A percentile compares a stretch with the other conserved stretches of the same genome.
Evolutionary conservation across 2,888 invertebrate species (phyloP).

Genomic region (Molorchus minor): DNA sequence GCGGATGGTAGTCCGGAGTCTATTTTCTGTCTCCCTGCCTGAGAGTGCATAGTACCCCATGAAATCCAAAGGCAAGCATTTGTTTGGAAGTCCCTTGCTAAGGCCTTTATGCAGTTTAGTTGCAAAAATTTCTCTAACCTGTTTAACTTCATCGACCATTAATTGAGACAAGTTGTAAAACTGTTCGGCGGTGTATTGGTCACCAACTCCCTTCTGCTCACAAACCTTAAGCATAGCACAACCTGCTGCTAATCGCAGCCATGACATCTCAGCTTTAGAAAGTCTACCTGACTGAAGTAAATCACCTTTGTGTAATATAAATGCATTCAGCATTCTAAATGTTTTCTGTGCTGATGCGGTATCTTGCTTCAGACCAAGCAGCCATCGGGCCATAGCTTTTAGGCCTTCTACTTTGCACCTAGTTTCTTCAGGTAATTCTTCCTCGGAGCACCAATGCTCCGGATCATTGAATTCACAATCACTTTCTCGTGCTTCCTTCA

Average conservation of each 20-base stretch:
- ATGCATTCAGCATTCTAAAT: constrained; percentile 92
- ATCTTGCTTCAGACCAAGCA: constrained; percentile 89
- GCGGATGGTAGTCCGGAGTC: constrained; percentile 73
- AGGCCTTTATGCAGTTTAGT: constrained; percentile 84
- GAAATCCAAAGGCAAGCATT: constrained; percentile 94
- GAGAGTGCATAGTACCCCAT: constrained; percentile 83
- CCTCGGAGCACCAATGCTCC: constrained; percentile 81
- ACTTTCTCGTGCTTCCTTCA: constrained; percentile 74
- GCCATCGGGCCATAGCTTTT: constrained; percentile 96
- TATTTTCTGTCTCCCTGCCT: constrained; percentile 87
- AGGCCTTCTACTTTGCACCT: constrained; percentile 92
- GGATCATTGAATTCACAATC: constrained; percentile 54
- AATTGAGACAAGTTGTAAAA: constrained; percentile 93
- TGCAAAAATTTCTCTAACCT: constrained; percentile 80
- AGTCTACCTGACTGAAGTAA: constrained; percentile 74
- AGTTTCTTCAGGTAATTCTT: constrained; percentile 89
- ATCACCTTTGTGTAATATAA: constrained; percentile 86
- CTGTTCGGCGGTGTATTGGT: constrained; percentile 93
- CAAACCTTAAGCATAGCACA: constrained; percentile 97
- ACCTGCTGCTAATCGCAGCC: constrained; percentile 90
- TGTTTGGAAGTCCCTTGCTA: constrained; percentile 78
- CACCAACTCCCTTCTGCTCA: constrained; percentile 95
- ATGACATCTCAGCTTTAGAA: constrained; percentile 90
- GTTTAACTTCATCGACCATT: constrained; percentile 85
- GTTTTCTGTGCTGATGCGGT: constrained; percentile 91